These are phyloP conservation scores for Corynorhinus townsendii DNA, from an alignment of 2,113 vertebrate species.

Conservation along the genomic window DNA sequence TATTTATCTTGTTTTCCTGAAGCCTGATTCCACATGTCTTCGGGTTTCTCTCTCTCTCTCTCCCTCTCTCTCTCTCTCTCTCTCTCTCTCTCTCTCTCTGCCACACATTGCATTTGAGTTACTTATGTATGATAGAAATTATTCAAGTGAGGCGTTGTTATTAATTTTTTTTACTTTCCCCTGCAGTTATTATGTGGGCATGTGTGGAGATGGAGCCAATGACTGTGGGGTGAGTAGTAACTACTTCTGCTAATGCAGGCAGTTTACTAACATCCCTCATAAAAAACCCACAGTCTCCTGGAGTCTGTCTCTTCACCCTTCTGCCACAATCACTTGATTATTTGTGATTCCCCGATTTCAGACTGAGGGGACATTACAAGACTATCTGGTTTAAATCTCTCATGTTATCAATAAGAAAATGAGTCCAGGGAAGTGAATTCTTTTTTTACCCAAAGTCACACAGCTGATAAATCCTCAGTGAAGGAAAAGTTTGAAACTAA, in stretches of 20 bases:
- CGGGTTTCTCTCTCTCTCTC: background rate
- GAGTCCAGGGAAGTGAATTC: background rate
- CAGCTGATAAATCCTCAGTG: background rate
- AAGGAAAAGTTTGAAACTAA: conserved; percentile 20
- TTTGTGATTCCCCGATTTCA: background rate
- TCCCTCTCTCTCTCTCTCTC: background rate
- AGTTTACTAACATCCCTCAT: background rate
- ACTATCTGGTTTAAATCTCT: background rate
- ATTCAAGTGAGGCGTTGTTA: background rate
- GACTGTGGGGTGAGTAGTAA: conserved; percentile 79
- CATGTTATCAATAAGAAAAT: background rate
- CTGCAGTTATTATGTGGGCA: conserved; percentile 79
- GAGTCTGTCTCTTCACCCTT: background rate
- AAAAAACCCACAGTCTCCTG: background rate
- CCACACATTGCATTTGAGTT: background rate
- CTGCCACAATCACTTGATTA: background rate
- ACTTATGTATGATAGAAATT: background rate
- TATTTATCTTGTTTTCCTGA: background rate
- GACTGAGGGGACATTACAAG: background rate
- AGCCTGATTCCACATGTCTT: background rate
- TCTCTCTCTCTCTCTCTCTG: background rate
- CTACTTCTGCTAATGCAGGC: background rate
- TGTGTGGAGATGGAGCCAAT: conserved; percentile 83
- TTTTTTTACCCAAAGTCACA: background rate
- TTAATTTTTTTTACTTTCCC: background rate